Evolutionary conservation across 2,113 vertebrate species (phyloP).

Genomic region (Urocitellus parryii): DNA sequence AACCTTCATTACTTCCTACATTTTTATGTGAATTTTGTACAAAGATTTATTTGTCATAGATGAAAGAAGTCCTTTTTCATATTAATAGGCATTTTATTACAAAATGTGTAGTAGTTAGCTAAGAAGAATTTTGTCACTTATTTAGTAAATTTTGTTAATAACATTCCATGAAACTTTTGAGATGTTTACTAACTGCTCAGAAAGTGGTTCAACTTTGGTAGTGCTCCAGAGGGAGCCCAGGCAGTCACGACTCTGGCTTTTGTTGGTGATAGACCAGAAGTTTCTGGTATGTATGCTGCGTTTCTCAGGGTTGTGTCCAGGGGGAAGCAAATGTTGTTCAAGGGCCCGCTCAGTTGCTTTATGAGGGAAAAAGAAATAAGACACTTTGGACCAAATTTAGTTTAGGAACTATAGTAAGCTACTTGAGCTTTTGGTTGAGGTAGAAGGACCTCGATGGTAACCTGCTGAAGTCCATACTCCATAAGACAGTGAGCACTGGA

Average conservation of each 20-base stretch:
- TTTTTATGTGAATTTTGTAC: slow-evolving; percentile 38
- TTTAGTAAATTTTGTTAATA: slow-evolving; percentile 1
- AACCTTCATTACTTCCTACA: not conserved
- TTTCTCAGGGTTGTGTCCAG: not conserved
- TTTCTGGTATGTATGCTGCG: not conserved
- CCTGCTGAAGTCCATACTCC: not conserved
- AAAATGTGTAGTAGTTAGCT: slow-evolving; percentile 9
- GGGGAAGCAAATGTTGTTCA: not conserved
- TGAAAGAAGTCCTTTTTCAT: not conserved
- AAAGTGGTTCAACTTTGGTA: not conserved
- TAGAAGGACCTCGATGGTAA: not conserved
- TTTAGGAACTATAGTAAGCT: not conserved
- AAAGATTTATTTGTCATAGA: not conserved
- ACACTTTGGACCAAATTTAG: not conserved
- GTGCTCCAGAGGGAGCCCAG: not conserved
- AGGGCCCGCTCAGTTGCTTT: not conserved
- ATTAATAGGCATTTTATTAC: not conserved
- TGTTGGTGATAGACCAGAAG: not conserved
- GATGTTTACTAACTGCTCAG: slow-evolving; percentile 3
- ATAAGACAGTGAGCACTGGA: not conserved
- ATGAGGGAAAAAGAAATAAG: slow-evolving; percentile 1
- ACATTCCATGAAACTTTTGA: not conserved
- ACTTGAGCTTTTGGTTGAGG: not conserved
- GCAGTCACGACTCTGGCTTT: not conserved
- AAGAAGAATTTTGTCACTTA: slow-evolving; percentile 8